Evolutionary conservation across 2,888 invertebrate genomes (phyloP), one percentile per base, ranked within the genome.

Genomic region (Caenorhabditis sp.): DNA sequence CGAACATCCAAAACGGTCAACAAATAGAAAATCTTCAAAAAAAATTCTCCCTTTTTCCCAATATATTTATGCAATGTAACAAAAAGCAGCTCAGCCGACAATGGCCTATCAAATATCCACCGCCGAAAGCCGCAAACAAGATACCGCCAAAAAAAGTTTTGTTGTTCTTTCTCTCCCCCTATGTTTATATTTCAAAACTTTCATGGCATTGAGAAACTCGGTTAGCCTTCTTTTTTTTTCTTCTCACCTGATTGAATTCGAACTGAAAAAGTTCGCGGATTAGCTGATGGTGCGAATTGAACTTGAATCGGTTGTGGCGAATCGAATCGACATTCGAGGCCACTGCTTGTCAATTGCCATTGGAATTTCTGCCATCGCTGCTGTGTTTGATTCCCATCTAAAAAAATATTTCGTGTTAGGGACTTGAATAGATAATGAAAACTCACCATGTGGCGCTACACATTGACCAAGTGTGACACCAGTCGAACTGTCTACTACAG

Each of bases 291-390:
- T 12, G 67, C 62, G 58, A 81, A 81, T 43, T 68, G 67, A 4
- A 63, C 68, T n/a, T 68, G 67, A 12, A 66, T 68, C 0, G 77
- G 65, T 6, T 58, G 54, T 6, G 54, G 31, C 3, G 70, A 63
- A 26, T 65, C 66, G 51, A 79, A 78, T 23, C 69, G 76, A 61
- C 84, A 84, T 23, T 77, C 70, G 51, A 84, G 71, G 2, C 74
- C 69, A 58, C 72, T 66, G 19, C 68, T 58, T 21, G 75, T 71
- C 54, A 84, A 75, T 19, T 74, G 76, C 84, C 84, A 84, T n/a
- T 71, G 69, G 71, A 84, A 82, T 31, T 67, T 66, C 23, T 77
- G 77, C 83, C 82, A 83, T 64, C 76, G 77, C 54, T n/a, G n/a
- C n/a, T 67, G 65, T 21, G 74, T 65, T 37, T 63, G 65, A 51